These are phyloP conservation scores for Diarsia mendica DNA, from an alignment of 2,888 invertebrate species.

Conservation along the genomic window DNA sequence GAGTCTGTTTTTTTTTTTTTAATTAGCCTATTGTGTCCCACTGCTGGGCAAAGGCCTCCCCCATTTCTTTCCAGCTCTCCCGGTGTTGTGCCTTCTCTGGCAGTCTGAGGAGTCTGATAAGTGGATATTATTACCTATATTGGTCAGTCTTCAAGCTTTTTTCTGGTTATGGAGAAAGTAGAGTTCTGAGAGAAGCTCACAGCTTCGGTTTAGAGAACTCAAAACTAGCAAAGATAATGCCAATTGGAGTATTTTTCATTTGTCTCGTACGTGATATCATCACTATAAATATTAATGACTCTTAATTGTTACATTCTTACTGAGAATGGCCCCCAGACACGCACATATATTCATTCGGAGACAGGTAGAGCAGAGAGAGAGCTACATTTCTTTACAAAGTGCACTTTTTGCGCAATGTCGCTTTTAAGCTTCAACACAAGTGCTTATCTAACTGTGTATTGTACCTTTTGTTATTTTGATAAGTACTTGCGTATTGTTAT, in stretches of 20 bases:
- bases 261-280: constrained; percentile 11
- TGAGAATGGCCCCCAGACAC: not conserved
- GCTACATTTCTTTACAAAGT: not conserved
- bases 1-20: too few relatives aligned
- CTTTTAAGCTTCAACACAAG: not conserved
- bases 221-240: not conserved
- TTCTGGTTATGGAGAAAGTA: not conserved
- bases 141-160: not conserved
- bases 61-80: too few relatives aligned
- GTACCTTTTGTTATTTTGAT: not conserved
- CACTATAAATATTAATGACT: constrained; percentile 1
- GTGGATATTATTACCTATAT: not conserved
- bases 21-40: too few relatives aligned
- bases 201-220: not conserved
- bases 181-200: not conserved
- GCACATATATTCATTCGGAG: not conserved
- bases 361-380: not conserved
- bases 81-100: too few relatives aligned
- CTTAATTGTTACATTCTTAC: constrained; percentile 1
- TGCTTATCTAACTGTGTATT: not conserved
- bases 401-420: constrained; percentile 6
- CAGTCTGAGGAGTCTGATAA: too few relatives aligned
- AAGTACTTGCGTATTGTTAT: not conserved
- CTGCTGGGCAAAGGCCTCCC: too few relatives aligned
- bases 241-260: not conserved